phyloP scores from a whole-genome alignment of 1,140 invertebrate genomes.

The Temnothorax curvispinosus region DNA sequence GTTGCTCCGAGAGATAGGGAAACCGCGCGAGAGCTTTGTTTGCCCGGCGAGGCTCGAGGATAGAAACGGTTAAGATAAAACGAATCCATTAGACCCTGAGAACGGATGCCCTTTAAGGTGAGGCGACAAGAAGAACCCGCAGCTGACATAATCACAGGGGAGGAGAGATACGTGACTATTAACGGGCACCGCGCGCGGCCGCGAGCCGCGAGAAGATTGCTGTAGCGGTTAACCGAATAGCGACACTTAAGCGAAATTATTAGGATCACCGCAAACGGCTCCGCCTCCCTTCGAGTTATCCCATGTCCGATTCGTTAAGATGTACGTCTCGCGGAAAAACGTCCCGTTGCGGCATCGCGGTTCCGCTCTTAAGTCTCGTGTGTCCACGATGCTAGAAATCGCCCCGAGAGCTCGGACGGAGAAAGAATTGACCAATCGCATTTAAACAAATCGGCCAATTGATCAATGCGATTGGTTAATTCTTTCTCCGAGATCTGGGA shows the following conservation, averaged over 20 bases:
- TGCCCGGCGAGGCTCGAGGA: constrained; percentile 43
- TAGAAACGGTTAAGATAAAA: constrained; percentile 45
- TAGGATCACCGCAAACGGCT: constrained; percentile 39
- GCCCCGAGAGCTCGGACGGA: too few species aligned
- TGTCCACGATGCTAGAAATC: too few species aligned
- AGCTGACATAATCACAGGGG: constrained; percentile 63
- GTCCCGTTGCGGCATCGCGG: constrained; percentile 18
- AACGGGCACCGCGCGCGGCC: not conserved
- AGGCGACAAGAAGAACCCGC: constrained; percentile 62
- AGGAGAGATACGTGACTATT: constrained; percentile 48
- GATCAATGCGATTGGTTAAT: too few species aligned
- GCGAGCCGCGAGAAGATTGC: constrained; percentile 47
- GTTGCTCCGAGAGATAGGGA: constrained; percentile 14
- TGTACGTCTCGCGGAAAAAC: constrained; percentile 4
- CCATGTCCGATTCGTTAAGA: constrained; percentile 29
- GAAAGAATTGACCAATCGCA: too few species aligned
- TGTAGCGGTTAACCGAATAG: constrained; percentile 54
- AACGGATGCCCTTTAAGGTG: constrained; percentile 61
- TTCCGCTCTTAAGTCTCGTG: not conserved
- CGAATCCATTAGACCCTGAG: constrained; percentile 61
- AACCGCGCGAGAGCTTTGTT: constrained; percentile 45
- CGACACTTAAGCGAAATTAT: constrained; percentile 53
- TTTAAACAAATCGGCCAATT: too few species aligned
- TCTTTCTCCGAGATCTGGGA: too few species aligned
- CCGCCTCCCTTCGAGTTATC: not conserved